Percentiles rank a stretch among this genome's conserved stretches.
Conservation (phyloP, 92 coral and sea anemone species). For the Zoanthus sociatus region DNA sequence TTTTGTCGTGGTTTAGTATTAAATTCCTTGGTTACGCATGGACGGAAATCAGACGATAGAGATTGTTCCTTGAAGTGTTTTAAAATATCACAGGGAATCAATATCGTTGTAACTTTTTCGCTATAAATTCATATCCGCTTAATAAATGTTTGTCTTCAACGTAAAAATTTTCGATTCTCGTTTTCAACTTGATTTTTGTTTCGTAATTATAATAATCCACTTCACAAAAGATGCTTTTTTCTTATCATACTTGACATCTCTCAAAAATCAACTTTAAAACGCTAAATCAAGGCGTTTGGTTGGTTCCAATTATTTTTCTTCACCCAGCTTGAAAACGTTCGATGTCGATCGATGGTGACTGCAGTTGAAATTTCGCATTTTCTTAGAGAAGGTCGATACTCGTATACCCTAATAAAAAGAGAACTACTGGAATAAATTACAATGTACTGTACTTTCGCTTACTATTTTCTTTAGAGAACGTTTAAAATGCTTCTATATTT, state of each 20-base stretch:
- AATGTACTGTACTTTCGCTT: not conserved
- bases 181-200: not conserved
- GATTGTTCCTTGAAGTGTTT: constrained; percentile 13
- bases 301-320: not conserved
- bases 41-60: constrained; percentile 13
- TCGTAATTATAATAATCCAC: constrained; percentile 9
- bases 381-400: not conserved
- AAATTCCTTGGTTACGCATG: constrained; percentile 47
- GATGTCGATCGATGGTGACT: not conserved
- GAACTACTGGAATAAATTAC: not conserved
- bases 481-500: not conserved
- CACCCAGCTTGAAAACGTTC: no score
- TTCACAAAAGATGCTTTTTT: not conserved
- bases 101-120: not conserved
- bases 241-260: not conserved
- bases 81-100: not conserved
- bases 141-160: not conserved
- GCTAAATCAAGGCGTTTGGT: not conserved
- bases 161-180: not conserved
- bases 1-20: not conserved
- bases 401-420: not conserved
- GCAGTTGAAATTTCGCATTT: not conserved
- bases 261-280: not conserved
- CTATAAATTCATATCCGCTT: constrained; percentile 5
- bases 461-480: not conserved